Evolutionary conservation across 1,140 invertebrate species (phyloP).

Genomic region (Hyles euphorbiae): DNA sequence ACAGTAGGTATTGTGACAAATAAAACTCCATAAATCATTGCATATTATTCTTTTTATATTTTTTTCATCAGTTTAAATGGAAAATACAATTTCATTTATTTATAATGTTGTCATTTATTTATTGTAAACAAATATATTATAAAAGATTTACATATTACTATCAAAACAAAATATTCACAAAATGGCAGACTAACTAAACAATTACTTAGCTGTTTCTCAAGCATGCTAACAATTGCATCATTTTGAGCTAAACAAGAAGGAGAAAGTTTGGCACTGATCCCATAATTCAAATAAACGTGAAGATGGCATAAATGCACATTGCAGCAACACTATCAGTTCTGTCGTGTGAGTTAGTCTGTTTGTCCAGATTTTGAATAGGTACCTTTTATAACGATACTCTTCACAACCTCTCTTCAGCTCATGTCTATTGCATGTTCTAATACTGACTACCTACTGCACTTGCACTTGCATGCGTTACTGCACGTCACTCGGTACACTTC

Average conservation of each 20-base stretch:
- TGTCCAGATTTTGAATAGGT: constrained; percentile 70
- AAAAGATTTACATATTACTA: constrained; percentile 76
- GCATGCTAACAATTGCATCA: constrained; percentile 73
- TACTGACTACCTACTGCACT: constrained; percentile 43
- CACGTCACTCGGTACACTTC: constrained; percentile 15
- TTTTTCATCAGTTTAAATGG: constrained; percentile 75
- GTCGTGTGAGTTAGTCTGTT: constrained; percentile 66
- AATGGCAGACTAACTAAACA: constrained; percentile 75
- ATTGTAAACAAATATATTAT: constrained; percentile 76
- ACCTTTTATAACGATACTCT: constrained; percentile 73
- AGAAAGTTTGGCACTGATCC: constrained; percentile 74
- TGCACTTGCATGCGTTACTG: constrained; percentile 14
- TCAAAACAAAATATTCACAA: constrained; percentile 76
- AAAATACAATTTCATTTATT: constrained; percentile 75
- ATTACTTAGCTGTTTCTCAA: constrained; percentile 70
- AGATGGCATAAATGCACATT: constrained; percentile 72
- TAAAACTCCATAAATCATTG: constrained; percentile 67
- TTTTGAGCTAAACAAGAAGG: constrained; percentile 73
- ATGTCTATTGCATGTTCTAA: constrained; percentile 52
- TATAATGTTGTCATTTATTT: constrained; percentile 74
- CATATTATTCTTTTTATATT: constrained; percentile 75
- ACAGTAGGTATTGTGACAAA: constrained; percentile 9
- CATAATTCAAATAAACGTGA: constrained; percentile 66
- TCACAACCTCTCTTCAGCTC: constrained; percentile 68
- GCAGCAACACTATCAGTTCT: constrained; percentile 64